Conservation (phyloP, 2,797 vertebrate genomes). For the Urosaurus nigricauda region DNA sequence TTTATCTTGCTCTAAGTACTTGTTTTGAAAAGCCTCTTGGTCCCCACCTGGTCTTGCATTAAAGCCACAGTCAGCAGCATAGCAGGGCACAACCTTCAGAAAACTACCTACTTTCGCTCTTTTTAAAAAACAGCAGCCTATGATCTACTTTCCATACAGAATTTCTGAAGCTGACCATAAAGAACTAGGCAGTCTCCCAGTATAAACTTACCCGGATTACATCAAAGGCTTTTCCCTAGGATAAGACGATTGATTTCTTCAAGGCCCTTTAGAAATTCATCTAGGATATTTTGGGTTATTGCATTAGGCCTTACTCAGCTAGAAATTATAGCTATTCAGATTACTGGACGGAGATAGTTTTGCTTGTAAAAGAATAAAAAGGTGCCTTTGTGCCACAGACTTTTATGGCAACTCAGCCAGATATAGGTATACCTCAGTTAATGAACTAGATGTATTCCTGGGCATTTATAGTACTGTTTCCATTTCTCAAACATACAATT, state of each 20-base stretch:
- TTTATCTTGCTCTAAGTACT: constrained; percentile 80
- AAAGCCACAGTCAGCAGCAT: constrained; percentile 69
- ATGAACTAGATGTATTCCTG: no score
- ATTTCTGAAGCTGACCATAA: constrained; percentile 71
- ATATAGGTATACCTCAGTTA: no score
- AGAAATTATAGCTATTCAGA: constrained; percentile 76
- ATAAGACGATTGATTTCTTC: constrained; percentile 80
- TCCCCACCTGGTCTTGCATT: constrained; percentile 74
- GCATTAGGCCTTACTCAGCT: constrained; percentile 78
- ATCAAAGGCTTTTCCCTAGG: constrained; percentile 81
- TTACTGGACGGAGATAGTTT: constrained; percentile 73
- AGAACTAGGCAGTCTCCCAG: constrained; percentile 80
- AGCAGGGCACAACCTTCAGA: constrained; percentile 51
- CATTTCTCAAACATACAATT: no score
- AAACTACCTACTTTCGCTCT: constrained; percentile 69
- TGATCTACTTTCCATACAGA: constrained; percentile 72
- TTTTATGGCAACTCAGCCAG: constrained; percentile 23
- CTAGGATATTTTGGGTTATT: constrained; percentile 80
- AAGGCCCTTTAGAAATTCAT: constrained; percentile 78
- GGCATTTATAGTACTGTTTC: no score
- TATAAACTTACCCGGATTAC: constrained; percentile 79
- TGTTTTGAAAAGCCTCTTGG: constrained; percentile 77
- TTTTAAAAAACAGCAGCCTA: constrained; percentile 45
- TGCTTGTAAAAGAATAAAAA: constrained; percentile 64
- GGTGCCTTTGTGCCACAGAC: constrained; percentile 61